These are phyloP conservation scores for Phrynocephalus versicolor DNA, from an alignment of 2,113 vertebrate genomes.

Conservation along the genomic window DNA sequence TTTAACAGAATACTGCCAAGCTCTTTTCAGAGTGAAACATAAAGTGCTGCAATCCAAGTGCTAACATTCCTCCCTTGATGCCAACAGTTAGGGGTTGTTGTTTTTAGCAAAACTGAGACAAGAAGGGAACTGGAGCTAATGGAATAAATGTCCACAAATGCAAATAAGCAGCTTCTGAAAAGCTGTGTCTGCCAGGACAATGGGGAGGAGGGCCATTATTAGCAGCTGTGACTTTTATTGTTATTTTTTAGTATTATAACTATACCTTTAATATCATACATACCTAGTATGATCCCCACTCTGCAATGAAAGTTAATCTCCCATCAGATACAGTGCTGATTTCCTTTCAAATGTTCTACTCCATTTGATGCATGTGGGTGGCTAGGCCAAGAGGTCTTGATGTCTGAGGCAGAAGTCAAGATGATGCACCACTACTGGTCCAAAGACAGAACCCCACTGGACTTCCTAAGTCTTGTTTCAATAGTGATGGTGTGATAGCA, in stretches of 20 bases:
- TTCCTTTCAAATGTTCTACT: no score
- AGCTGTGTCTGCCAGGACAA: not conserved
- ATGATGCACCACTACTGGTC: not conserved
- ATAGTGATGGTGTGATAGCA: not conserved
- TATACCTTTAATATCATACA: no score
- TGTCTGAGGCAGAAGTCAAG: not conserved
- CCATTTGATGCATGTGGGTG: not conserved
- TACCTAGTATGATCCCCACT: no score
- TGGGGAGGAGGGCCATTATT: not conserved
- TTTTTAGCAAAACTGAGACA: not conserved
- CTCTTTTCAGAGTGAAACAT: no score
- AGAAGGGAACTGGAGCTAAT: not conserved
- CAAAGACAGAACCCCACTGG: not conserved
- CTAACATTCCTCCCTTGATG: not conserved
- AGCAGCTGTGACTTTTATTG: no score
- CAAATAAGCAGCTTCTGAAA: not conserved
- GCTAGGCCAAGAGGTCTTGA: no score
- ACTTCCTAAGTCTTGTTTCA: not conserved
- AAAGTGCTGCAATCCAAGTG: no score
- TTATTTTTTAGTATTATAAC: no score
- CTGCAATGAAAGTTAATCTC: no score
- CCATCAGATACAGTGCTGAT: no score
- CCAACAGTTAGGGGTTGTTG: not conserved
- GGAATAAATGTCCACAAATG: not conserved
- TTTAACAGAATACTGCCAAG: no score